Conservation (phyloP, 2,888 invertebrate genomes). For the Chrysina gloriosa region DNA sequence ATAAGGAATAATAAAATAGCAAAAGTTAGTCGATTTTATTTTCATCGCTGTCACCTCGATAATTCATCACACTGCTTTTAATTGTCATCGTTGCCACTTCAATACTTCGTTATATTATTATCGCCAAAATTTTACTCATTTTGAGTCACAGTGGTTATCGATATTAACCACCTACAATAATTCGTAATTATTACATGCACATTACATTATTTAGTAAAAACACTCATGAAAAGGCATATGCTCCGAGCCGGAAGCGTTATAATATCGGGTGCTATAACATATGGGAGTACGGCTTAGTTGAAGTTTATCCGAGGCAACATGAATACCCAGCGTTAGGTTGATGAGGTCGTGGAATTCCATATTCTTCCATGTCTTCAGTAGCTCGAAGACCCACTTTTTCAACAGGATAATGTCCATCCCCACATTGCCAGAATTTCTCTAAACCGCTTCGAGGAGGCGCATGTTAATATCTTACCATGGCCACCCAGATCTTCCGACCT, state of each 20-base stretch:
- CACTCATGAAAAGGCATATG: no score
- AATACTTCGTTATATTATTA: no score
- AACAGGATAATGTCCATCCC: slow-evolving; percentile 10
- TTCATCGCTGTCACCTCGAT: no score
- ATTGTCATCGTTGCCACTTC: no score
- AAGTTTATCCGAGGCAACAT: slow-evolving; percentile 22
- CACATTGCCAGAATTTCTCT: background rate
- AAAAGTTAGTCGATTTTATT: no score
- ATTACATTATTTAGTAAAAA: no score
- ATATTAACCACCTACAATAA: no score
- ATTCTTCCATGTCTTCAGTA: slow-evolving; percentile 3
- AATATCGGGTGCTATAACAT: background rate
- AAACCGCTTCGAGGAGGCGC: background rate
- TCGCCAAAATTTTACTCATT: no score
- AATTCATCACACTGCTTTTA: no score
- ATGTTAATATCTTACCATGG: slow-evolving; percentile 17
- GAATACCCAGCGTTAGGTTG: slow-evolving; percentile 11
- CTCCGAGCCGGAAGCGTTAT: background rate
- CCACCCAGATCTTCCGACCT: slow-evolving; percentile 5
- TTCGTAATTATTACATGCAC: no score
- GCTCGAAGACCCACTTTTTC: background rate
- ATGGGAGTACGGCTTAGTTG: background rate
- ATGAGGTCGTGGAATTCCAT: slow-evolving; percentile 12
- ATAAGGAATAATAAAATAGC: no score
- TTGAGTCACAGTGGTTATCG: no score